These are phyloP conservation scores for Helobdella robusta DNA, from an alignment of 2,888 invertebrate genomes.

Conservation along the genomic window DNA sequence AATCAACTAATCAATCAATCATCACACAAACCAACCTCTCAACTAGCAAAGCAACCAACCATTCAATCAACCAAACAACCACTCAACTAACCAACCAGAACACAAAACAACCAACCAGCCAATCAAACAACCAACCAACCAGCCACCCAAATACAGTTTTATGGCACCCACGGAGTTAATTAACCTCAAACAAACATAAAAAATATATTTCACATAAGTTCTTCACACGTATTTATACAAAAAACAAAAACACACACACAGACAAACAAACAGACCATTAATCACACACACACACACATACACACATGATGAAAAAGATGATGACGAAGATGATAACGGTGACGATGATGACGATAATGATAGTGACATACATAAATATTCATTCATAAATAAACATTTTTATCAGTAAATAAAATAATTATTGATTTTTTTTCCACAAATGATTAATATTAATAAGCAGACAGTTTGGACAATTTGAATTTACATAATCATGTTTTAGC, in stretches of 20 bases:
- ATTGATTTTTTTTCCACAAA: no score
- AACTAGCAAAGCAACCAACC: neutral
- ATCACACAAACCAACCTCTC: neutral
- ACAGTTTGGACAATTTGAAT: no score
- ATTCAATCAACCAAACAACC: slow-evolving; percentile 4
- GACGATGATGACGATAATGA: slow-evolving; percentile 8
- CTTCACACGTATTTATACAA: neutral
- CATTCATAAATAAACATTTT: no score
- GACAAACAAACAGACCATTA: neutral
- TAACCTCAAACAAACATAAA: no score
- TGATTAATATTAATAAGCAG: no score
- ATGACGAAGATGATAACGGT: neutral
- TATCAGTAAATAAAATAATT: no score
- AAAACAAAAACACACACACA: neutral
- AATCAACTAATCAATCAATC: slow-evolving; percentile 8
- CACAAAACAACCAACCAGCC: neutral
- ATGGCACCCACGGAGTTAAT: no score
- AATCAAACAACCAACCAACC: slow-evolving; percentile 1
- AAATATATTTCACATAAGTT: neutral
- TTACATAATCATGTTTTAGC: no score
- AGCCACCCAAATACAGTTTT: neutral
- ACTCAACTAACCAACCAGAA: neutral
- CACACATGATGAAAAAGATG: neutral
- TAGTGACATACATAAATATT: no score
- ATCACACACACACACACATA: neutral